phyloP scores from a whole-genome alignment of 2,113 vertebrate genomes.

The Sarotherodon lohbergeri region DNA sequence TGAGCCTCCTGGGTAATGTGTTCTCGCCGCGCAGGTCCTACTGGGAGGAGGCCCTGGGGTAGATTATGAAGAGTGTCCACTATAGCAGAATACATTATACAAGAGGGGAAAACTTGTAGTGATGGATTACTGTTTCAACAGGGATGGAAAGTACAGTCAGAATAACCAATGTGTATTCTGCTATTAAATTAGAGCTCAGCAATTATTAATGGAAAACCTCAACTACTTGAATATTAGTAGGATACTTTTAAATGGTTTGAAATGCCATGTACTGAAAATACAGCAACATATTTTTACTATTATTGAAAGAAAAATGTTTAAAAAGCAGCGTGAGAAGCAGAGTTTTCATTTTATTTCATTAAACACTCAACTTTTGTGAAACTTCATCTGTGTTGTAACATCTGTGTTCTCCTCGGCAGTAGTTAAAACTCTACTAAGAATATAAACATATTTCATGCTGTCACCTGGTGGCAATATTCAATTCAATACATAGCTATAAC shows the following conservation, averaged over 20 bases:
- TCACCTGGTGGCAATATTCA: neutral
- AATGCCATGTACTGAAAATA: neutral
- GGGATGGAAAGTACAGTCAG: neutral
- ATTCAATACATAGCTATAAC: neutral
- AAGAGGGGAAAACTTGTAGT: neutral
- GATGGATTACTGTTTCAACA: neutral
- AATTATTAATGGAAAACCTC: neutral
- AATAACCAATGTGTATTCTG: fast-evolving
- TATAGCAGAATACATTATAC: neutral
- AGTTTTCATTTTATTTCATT: neutral
- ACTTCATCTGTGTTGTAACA: neutral
- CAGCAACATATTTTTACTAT: neutral
- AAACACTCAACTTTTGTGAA: neutral
- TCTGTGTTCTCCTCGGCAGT: neutral
- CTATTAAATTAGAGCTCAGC: neutral
- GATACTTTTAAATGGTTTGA: neutral
- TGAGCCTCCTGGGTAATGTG: neutral
- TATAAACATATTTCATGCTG: neutral
- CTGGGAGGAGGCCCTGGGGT: neutral
- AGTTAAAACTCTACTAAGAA: neutral
- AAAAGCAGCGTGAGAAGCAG: neutral
- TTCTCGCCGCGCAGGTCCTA: neutral
- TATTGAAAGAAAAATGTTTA: neutral
- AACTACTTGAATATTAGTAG: neutral
- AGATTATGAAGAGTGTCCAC: fast-evolving